phyloP scores from a whole-genome alignment of 2,113 vertebrate species.

The Callithrix jacchus region DNA sequence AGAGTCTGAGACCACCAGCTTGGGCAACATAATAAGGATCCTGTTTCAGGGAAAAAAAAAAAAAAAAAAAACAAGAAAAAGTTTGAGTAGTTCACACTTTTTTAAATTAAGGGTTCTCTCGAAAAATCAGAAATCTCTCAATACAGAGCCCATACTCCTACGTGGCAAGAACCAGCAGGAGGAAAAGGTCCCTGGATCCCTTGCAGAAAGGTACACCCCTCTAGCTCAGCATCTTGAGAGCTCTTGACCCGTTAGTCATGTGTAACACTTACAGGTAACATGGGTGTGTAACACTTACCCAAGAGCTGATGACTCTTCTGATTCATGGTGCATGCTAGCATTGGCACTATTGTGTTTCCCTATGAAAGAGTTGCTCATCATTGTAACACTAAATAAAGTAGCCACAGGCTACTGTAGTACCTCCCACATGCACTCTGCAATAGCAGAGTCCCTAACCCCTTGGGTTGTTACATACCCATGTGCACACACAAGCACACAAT shows the following conservation, averaged over 20 bases:
- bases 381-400: no score
- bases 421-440: rapidly evolving
- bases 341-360: no score
- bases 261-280: no score
- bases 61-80: not conserved
- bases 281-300: no score
- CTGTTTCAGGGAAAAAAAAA: not conserved
- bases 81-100: not conserved
- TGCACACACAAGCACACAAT: not conserved
- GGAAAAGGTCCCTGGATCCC: not conserved
- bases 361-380: no score
- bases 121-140: not conserved
- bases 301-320: no score
- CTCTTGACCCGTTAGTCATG: no score
- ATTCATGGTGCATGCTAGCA: no score
- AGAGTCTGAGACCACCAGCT: not conserved
- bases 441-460: rapidly evolving
- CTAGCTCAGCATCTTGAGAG: not conserved
- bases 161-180: not conserved
- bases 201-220: not conserved
- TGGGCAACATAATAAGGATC: not conserved
- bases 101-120: not conserved
- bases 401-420: no score
- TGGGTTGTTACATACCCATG: no score
- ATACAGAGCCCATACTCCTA: not conserved